Conservation (phyloP, 2,113 vertebrate genomes). For the Eira barbara region DNA sequence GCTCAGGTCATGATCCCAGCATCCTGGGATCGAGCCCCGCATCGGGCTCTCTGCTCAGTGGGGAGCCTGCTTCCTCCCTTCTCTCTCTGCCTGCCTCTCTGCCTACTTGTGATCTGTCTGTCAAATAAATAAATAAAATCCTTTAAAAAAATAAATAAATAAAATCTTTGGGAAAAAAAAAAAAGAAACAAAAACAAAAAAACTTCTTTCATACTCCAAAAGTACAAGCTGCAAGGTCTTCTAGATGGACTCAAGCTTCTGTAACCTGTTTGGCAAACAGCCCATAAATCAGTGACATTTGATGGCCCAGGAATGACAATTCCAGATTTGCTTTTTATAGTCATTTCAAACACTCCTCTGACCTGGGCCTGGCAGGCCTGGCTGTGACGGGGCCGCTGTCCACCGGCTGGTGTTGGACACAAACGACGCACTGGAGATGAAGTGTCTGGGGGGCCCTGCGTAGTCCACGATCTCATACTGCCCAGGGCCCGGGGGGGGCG, state of each 20-base stretch:
- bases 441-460: conserved; percentile 60
- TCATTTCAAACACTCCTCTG: background rate
- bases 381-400: background rate
- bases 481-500: conserved; percentile 81
- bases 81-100: too few species aligned
- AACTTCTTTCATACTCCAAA: background rate
- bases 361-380: conserved; percentile 85
- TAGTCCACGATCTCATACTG: conserved; percentile 80
- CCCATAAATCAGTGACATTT: background rate
- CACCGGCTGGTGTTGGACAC: conserved; percentile 81
- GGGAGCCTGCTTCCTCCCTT: too few species aligned
- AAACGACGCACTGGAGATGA: conserved; percentile 82
- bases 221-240: background rate
- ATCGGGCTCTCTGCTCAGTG: too few species aligned
- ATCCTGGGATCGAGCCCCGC: too few species aligned
- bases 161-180: too few species aligned
- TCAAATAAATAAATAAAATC: too few species aligned
- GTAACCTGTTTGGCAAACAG: conserved; percentile 38
- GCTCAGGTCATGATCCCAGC: too few species aligned
- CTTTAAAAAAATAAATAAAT: too few species aligned
- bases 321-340: background rate
- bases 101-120: too few species aligned
- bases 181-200: too few species aligned
- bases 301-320: conserved; percentile 37
- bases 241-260: background rate